These are phyloP conservation scores for Drosophila subquinaria DNA, from an alignment of 2,888 invertebrate species.

Conservation along the genomic window DNA sequence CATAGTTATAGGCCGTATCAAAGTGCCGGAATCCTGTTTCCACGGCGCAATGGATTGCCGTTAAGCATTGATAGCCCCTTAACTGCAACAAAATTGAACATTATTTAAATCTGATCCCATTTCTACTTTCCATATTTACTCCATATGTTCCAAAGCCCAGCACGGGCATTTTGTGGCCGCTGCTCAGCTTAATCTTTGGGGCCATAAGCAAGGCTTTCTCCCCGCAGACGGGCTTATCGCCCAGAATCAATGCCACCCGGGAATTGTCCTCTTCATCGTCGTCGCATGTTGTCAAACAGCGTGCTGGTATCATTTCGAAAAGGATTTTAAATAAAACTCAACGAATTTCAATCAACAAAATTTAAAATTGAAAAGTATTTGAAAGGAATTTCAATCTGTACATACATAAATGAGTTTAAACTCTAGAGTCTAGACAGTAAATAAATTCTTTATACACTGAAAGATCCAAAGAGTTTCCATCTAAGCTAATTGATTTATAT, in stretches of 20 bases:
- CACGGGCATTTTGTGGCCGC: slow-evolving; percentile 88
- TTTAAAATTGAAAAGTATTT: slow-evolving; percentile 8
- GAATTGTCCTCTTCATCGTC: slow-evolving; percentile 54
- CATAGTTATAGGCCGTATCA: slow-evolving; percentile 86
- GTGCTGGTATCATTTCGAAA: slow-evolving; percentile 55
- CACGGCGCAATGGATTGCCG: slow-evolving; percentile 85
- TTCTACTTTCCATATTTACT: slow-evolving; percentile 9
- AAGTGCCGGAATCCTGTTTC: slow-evolving; percentile 87
- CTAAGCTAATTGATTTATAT: no score
- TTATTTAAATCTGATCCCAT: no score
- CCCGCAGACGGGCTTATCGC: slow-evolving; percentile 57
- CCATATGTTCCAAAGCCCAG: slow-evolving; percentile 89
- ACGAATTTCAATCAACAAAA: slow-evolving; percentile 1
- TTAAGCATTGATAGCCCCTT: slow-evolving; percentile 76
- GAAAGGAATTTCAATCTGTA: slow-evolving; percentile 19
- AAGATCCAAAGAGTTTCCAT: background rate
- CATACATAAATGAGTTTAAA: background rate
- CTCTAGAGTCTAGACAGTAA: background rate
- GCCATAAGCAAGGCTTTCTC: slow-evolving; percentile 67
- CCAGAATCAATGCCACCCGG: slow-evolving; percentile 47
- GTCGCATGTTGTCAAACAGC: slow-evolving; percentile 52
- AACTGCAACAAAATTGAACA: slow-evolving; percentile 34
- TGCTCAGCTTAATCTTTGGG: slow-evolving; percentile 88
- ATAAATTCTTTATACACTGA: background rate
- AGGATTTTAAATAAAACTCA: slow-evolving; percentile 20